phyloP scores from a whole-genome alignment of 2,888 invertebrate genomes.

The Antheraea yamamai region DNA sequence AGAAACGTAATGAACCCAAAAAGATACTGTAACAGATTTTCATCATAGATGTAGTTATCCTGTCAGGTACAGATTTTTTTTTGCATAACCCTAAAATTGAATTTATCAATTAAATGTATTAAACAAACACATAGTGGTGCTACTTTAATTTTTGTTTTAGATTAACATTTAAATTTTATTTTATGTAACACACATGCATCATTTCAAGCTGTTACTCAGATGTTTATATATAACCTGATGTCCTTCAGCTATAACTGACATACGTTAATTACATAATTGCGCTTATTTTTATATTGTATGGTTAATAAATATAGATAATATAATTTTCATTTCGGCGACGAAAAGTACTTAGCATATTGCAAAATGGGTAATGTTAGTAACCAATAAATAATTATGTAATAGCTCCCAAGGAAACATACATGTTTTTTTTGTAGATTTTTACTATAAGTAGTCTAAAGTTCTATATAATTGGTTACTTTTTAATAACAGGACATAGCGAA shows the following conservation, averaged over 20 bases:
- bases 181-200: too few species aligned
- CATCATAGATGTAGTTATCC: too few species aligned
- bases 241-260: neutral
- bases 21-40: too few species aligned
- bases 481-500: conserved; percentile 83
- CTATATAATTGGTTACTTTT: neutral
- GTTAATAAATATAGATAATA: neutral
- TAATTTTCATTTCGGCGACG: too few species aligned
- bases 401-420: neutral
- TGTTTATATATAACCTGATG: neutral
- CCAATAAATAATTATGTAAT: neutral
- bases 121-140: too few species aligned
- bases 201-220: neutral
- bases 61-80: too few species aligned
- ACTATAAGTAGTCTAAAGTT: neutral
- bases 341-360: neutral
- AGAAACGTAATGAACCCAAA: too few species aligned
- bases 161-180: too few species aligned
- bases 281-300: neutral
- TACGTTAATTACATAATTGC: neutral
- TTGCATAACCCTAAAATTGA: too few species aligned
- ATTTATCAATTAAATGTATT: too few species aligned
- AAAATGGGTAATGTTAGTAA: neutral
- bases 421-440: neutral
- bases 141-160: too few species aligned